These are phyloP conservation scores for Deroplatys truncata DNA, from an alignment of 2,888 invertebrate species.

Conservation along the genomic window DNA sequence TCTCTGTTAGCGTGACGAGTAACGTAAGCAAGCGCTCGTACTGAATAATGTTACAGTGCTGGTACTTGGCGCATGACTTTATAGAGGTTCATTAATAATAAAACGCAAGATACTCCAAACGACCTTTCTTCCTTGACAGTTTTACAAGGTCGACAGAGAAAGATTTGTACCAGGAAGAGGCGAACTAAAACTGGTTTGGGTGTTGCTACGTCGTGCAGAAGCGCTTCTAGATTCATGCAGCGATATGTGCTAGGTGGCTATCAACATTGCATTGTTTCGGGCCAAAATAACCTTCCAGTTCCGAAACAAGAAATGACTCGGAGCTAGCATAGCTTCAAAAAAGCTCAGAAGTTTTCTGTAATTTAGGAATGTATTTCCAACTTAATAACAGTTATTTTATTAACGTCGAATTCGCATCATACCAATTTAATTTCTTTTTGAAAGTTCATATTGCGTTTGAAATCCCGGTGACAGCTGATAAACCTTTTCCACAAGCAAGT, in stretches of 20 bases:
- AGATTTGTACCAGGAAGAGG: background rate
- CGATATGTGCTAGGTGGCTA: background rate
- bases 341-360: too few species aligned
- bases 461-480: too few species aligned
- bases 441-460: too few species aligned
- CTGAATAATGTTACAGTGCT: background rate
- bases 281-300: too few species aligned
- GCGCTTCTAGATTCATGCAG: background rate
- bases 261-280: too few species aligned
- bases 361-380: too few species aligned
- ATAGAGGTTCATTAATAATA: background rate
- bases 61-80: background rate
- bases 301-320: too few species aligned
- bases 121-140: background rate
- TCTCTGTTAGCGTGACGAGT: background rate
- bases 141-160: background rate
- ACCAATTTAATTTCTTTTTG: too few species aligned
- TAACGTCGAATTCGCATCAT: too few species aligned
- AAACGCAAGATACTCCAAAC: background rate
- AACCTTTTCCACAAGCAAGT: too few species aligned
- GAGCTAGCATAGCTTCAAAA: too few species aligned
- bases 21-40: background rate
- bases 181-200: background rate
- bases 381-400: too few species aligned
- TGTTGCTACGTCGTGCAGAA: background rate